A percentile compares a stretch with the other conserved stretches of the same genome.
Conservation (phyloP, 2,888 invertebrate species). For the Diploptera punctata region DNA sequence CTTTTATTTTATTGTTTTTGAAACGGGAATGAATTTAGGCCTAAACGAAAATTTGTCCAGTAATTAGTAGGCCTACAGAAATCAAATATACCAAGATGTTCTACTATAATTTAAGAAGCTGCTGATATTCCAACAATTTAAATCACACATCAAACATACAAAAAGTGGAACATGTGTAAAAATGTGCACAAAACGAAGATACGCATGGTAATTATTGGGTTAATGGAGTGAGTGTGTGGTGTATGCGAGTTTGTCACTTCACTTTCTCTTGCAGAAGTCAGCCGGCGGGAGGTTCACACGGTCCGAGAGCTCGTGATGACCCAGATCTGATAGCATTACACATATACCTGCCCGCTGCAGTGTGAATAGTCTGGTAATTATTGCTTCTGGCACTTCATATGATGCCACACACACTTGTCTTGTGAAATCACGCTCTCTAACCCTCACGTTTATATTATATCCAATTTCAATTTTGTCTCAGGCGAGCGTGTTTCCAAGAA, state of each 20-base stretch:
- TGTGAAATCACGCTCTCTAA: no score
- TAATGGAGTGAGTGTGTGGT: not conserved
- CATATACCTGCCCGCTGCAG: not conserved
- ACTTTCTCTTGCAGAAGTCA: slow-evolving; percentile 13
- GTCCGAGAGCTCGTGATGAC: slow-evolving; percentile 34
- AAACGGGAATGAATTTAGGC: no score
- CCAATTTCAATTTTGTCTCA: no score
- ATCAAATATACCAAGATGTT: no score
- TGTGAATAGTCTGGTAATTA: slow-evolving; percentile 28
- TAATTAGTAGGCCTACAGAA: no score
- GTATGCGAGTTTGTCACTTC: slow-evolving; percentile 18
- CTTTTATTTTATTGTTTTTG: no score
- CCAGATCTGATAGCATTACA: slow-evolving; percentile 34
- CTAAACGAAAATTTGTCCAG: no score
- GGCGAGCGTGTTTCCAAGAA: no score
- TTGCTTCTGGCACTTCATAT: slow-evolving; percentile 3
- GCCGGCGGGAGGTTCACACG: slow-evolving; percentile 33
- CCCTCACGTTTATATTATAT: no score
- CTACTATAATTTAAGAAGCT: no score
- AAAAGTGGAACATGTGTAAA: not conserved
- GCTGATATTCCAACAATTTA: no score
- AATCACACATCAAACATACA: no score
- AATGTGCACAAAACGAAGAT: not conserved
- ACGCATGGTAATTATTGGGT: not conserved
- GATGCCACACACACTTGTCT: not conserved